phyloP scores from a whole-genome alignment of 2,113 vertebrate species.

The Anguilla rostrata region DNA sequence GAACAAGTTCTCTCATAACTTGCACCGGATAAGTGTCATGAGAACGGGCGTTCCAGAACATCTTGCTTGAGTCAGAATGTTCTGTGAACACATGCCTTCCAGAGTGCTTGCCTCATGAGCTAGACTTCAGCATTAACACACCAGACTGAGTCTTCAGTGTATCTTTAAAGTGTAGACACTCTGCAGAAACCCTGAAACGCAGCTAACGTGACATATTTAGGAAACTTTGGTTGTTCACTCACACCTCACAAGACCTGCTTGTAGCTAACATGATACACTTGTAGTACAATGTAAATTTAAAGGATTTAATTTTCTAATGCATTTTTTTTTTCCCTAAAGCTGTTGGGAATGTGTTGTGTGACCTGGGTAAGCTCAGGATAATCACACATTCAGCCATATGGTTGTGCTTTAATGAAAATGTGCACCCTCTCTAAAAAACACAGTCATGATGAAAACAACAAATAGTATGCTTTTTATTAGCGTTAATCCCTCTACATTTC shows the following conservation, averaged over 20 bases:
- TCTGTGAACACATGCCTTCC: conserved; percentile 66
- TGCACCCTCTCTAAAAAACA: neutral
- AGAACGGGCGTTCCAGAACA: conserved; percentile 66
- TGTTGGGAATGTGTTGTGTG: conserved; percentile 18
- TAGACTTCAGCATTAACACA: conserved; percentile 64
- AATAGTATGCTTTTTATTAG: conserved; percentile 5
- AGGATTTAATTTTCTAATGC: neutral
- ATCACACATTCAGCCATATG: conserved; percentile 14
- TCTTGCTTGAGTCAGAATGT: conserved; percentile 59
- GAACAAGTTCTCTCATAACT: conserved; percentile 61
- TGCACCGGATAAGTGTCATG: conserved; percentile 47
- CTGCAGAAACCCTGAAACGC: conserved; percentile 61
- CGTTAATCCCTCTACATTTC: neutral
- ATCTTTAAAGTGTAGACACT: conserved; percentile 63
- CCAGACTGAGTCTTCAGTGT: conserved; percentile 46
- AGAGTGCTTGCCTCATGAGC: conserved; percentile 66
- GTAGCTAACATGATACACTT: neutral
- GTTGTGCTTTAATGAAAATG: neutral
- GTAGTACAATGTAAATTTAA: neutral
- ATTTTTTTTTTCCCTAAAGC: conserved; percentile 15
- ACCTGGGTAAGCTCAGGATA: conserved; percentile 6
- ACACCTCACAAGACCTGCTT: neutral
- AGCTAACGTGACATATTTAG: conserved; percentile 59
- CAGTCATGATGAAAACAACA: conserved; percentile 13
- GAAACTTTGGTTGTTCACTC: neutral